These are phyloP conservation scores for Oxyruncus cristatus DNA, from an alignment of 2,113 vertebrate species.

Conservation along the genomic window DNA sequence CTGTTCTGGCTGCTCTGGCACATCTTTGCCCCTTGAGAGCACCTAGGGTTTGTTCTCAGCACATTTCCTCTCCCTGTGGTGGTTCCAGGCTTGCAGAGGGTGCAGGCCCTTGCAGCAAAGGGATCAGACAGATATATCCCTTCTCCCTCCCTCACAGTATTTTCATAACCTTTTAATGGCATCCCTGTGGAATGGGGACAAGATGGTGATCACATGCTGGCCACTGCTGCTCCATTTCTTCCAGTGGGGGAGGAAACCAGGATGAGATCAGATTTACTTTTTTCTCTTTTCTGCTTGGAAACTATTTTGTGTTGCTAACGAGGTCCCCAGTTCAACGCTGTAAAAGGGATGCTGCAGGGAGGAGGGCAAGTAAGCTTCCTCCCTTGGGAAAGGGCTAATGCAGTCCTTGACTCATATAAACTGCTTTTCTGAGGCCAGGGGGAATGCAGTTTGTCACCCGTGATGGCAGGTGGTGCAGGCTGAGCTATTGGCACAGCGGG, in stretches of 20 bases:
- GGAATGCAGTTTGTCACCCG: not conserved
- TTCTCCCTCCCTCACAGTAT: not conserved
- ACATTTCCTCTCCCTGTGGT: not conserved
- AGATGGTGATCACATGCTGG: not conserved
- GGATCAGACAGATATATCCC: not conserved
- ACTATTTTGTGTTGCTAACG: not conserved
- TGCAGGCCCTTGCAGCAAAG: not conserved
- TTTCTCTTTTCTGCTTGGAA: not conserved
- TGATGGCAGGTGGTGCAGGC: not conserved
- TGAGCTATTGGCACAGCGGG: not conserved
- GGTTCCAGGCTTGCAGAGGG: not conserved
- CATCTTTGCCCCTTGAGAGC: not conserved
- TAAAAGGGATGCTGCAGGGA: not conserved
- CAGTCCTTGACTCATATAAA: not conserved
- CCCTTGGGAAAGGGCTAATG: not conserved
- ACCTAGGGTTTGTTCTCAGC: not conserved
- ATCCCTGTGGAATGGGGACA: not conserved
- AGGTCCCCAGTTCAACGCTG: not conserved
- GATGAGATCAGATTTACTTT: not conserved
- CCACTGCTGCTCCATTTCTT: rapidly evolving
- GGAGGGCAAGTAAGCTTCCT: not conserved
- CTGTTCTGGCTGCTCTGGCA: not conserved
- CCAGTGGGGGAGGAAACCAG: not conserved
- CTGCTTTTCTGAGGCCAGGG: not conserved
- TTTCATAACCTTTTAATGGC: constrained; percentile 25